Percentiles rank a stretch among this genome's conserved stretches.
Conservation (phyloP, 2,888 invertebrate species). For the Caenorhabditis imperialis region DNA sequence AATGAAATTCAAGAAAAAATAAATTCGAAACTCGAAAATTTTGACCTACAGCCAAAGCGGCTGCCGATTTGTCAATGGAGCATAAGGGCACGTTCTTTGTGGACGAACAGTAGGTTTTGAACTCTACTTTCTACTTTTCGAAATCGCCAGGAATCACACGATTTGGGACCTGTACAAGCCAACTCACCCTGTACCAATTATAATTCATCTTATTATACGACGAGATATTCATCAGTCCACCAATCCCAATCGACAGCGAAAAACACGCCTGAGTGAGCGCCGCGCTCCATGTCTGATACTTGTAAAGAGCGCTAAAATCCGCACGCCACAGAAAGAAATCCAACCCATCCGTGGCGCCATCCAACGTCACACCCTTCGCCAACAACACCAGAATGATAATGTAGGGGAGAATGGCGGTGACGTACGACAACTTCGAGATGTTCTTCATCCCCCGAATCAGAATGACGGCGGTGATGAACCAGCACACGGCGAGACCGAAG, state of each 20-base stretch:
- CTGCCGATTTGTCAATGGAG: no score
- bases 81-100: no score
- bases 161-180: no score
- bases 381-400: slow-evolving; percentile 56
- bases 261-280: slow-evolving; percentile 74
- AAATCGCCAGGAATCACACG: no score
- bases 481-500: slow-evolving; percentile 42
- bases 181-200: slow-evolving; percentile 66
- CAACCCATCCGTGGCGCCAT: slow-evolving; percentile 66
- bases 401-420: slow-evolving; percentile 57
- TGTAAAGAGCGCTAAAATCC: slow-evolving; percentile 59
- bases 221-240: slow-evolving; percentile 69
- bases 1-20: no score
- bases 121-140: no score
- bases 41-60: no score
- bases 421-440: slow-evolving; percentile 55
- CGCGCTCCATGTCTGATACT: slow-evolving; percentile 62
- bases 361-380: slow-evolving; percentile 66
- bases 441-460: slow-evolving; percentile 71
- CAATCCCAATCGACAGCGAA: slow-evolving; percentile 70
- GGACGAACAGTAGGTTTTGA: no score
- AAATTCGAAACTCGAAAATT: no score
- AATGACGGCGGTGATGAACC: slow-evolving; percentile 62
- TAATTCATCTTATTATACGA: slow-evolving; percentile 68
- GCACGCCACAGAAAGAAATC: slow-evolving; percentile 45